Conservation (phyloP, 2,797 vertebrate species). For the Enteromius unitaeniatus region DNA sequence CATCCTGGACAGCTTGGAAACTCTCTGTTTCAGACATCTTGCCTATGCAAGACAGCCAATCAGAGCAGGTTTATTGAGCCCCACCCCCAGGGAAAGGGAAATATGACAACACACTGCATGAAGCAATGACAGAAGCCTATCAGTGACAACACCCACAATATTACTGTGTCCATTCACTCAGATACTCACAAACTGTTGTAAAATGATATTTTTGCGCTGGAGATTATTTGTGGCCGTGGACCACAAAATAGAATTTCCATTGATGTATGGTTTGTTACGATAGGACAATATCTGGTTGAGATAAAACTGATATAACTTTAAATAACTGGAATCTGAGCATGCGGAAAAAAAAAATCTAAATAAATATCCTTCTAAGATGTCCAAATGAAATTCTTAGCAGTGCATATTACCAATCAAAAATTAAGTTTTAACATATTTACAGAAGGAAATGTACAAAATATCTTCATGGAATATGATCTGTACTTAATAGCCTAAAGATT, state of each 20-base stretch:
- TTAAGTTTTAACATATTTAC: too few species aligned
- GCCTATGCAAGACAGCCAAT: slow-evolving; percentile 45
- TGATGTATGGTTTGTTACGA: too few species aligned
- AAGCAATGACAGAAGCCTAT: not conserved
- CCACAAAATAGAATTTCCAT: too few species aligned
- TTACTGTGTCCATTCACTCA: not conserved
- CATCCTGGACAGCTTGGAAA: not conserved
- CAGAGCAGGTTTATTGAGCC: slow-evolving; percentile 34
- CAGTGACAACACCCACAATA: not conserved
- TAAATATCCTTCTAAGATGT: too few species aligned
- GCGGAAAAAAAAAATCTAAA: too few species aligned
- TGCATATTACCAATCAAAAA: too few species aligned
- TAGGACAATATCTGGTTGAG: too few species aligned
- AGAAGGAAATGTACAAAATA: not conserved
- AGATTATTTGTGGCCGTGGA: too few species aligned
- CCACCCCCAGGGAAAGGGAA: not conserved
- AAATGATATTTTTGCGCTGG: not conserved
- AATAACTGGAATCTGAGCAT: too few species aligned
- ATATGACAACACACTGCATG: slow-evolving; percentile 34
- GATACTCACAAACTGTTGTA: not conserved
- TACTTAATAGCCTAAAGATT: not conserved
- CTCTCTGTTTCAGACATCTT: slow-evolving; percentile 17
- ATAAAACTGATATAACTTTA: too few species aligned
- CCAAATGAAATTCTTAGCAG: too few species aligned
- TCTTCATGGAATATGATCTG: not conserved